Conservation (phyloP, 2,113 vertebrate genomes). For the Noturus placidus region DNA sequence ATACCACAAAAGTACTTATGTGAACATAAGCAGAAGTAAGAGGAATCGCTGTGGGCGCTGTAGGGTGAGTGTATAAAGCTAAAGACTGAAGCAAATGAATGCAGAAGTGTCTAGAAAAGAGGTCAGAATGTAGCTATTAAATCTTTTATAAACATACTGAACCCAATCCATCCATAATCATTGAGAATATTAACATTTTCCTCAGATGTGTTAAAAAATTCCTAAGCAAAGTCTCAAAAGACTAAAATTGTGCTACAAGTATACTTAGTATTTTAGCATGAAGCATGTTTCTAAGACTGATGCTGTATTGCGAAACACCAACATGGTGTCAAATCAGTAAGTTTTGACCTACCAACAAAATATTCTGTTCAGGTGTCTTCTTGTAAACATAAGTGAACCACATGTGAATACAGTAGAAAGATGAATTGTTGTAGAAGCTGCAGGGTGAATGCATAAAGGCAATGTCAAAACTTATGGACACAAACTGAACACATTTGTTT, state of each 20-base stretch:
- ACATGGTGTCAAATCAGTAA: not conserved
- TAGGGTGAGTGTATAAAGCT: not conserved
- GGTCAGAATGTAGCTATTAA: not conserved
- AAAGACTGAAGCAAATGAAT: not conserved
- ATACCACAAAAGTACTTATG: not conserved
- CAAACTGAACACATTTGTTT: not conserved
- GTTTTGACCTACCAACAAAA: not conserved
- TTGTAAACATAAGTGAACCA: not conserved
- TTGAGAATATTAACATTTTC: not conserved
- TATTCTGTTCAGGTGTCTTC: not conserved
- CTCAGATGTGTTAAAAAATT: not conserved
- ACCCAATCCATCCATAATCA: not conserved
- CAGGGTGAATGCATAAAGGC: not conserved
- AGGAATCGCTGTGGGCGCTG: not conserved
- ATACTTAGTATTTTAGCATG: not conserved
- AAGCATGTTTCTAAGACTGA: not conserved
- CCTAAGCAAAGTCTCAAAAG: not conserved
- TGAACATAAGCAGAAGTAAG: not conserved
- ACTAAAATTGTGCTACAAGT: not conserved
- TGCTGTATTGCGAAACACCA: not conserved
- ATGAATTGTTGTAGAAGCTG: slow-evolving; percentile 10
- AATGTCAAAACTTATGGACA: not conserved
- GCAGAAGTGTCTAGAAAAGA: not conserved
- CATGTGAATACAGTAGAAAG: not conserved
- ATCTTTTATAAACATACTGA: not conserved